Evolutionary conservation across 2,797 vertebrate species (phyloP).

Genomic region (Kryptolebias ocellatus): DNA sequence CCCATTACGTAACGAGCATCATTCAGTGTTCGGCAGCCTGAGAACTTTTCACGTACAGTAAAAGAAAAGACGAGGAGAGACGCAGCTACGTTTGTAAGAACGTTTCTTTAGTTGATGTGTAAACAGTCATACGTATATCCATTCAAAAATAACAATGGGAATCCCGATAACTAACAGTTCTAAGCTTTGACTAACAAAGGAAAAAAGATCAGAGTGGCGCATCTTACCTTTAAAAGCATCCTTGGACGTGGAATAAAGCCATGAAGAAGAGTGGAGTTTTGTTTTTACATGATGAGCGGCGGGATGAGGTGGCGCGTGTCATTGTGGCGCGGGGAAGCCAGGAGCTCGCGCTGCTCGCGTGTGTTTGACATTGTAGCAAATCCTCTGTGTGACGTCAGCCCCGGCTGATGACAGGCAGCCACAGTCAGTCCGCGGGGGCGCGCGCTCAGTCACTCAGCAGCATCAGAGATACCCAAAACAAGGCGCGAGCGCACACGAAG

Average conservation of each 20-base stretch:
- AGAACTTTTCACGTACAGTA: constrained; percentile 59
- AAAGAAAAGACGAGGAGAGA: not conserved
- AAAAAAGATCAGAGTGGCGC: constrained; percentile 4
- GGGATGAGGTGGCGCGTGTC: constrained; percentile 44
- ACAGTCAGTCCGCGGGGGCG: constrained; percentile 40
- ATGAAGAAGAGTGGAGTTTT: constrained; percentile 9
- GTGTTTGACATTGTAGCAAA: constrained; percentile 75
- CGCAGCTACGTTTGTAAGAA: not conserved
- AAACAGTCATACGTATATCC: not conserved
- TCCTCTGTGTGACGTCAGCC: constrained; percentile 67
- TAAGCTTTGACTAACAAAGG: not conserved
- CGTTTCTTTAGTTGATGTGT: not conserved
- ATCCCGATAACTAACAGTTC: not conserved
- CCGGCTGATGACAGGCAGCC: constrained; percentile 55
- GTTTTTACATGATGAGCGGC: constrained; percentile 42
- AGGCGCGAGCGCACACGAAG: constrained; percentile 46
- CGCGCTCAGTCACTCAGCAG: constrained; percentile 48
- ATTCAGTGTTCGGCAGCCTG: constrained; percentile 12
- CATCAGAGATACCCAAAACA: constrained; percentile 55
- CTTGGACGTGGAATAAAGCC: constrained; percentile 13
- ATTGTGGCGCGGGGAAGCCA: constrained; percentile 57
- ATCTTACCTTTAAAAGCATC: constrained; percentile 64
- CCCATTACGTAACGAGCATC: constrained; percentile 71
- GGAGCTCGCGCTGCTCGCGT: constrained; percentile 56
- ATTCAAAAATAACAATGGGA: fast-evolving